Percentiles rank a stretch among this genome's conserved stretches.
Evolutionary conservation across 2,888 invertebrate species (phyloP).

Genomic region (Dynastes hyllus): DNA sequence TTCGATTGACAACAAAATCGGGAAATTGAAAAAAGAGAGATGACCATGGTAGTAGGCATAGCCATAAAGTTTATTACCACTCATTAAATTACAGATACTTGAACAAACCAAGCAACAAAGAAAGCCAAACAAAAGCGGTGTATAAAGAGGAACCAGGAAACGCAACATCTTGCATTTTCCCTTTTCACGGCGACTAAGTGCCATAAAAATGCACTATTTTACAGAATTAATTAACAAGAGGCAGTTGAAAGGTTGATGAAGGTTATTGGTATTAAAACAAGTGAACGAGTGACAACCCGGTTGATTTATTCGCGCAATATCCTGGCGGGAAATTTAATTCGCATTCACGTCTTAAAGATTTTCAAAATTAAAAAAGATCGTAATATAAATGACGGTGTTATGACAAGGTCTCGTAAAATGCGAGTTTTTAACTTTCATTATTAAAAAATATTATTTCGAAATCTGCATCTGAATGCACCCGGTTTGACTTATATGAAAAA

Average conservation of each 20-base stretch:
- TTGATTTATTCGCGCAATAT: slow-evolving; percentile 69
- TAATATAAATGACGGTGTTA: slow-evolving; percentile 69
- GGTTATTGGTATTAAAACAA: slow-evolving; percentile 68
- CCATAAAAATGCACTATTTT: slow-evolving; percentile 48
- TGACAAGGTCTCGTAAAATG: slow-evolving; percentile 63
- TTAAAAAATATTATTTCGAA: slow-evolving; percentile 67
- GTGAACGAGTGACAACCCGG: slow-evolving; percentile 65
- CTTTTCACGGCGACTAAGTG: background rate
- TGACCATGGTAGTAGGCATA: background rate
- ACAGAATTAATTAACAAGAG: slow-evolving; percentile 47
- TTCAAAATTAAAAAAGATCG: slow-evolving; percentile 68
- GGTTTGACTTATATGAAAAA: slow-evolving; percentile 59
- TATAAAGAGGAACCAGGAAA: background rate
- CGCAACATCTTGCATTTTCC: too few relatives aligned
- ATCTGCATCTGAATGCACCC: slow-evolving; percentile 63
- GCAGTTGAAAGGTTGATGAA: slow-evolving; percentile 42
- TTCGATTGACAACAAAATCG: slow-evolving; percentile 31
- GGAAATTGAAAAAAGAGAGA: slow-evolving; percentile 11
- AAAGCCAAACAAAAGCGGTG: background rate
- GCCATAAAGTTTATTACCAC: background rate
- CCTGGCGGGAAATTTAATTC: slow-evolving; percentile 68
- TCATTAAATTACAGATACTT: background rate
- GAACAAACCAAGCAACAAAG: background rate
- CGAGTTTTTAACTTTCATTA: slow-evolving; percentile 67
- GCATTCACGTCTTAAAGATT: slow-evolving; percentile 64